Evolutionary conservation across 2,113 vertebrate species (phyloP), one percentile per base, ranked within the genome.

Genomic region (Neodontobutis hainanensis): DNA sequence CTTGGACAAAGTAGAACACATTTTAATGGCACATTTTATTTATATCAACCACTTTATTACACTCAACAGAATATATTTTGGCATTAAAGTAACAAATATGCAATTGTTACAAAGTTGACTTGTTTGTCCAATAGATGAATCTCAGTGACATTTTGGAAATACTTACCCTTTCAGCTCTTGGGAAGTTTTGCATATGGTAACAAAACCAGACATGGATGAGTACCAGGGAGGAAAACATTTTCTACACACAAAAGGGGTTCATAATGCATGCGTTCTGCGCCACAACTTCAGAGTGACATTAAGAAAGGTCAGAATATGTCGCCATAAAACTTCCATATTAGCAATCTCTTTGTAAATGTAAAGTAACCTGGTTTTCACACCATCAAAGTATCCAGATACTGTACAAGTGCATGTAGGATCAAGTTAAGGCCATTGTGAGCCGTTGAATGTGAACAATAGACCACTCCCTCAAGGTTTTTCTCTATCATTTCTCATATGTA

Each of bases 221-320:
- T 12, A 55, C 44, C 44, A 46, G n/a, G 35, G 27, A 53, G 35
- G 51, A 51, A 10, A 14, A 11, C 8, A 42, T n/a, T 19, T 36
- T 8, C 14, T 5, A 10, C 32, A 27, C 15, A 47, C 42, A 4
- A 9, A 16, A 58, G 52, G 34, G 38, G 51, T 65, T 27, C 47
- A 35, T 12, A 48, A 57, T 51, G 38, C 52, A 43, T 53, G 58
- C 42, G 47, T 35, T 14, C 60, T 45, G 55, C 47, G 43, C 50
- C 43, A 36, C 0, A 63, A 59, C 40, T n/a, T 11, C 47, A 38
- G 7, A 43, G 8, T 59, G 27, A 69, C 65, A 61, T 61, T 50
- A 27, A 34, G 8, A 64, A 61, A 72, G 55, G 43, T 68, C 53
- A 60, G 68, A 56, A 61, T 52, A 38, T 58, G 10, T 36, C 71